Conservation (phyloP, 1,140 invertebrate species). For the Orchesella cincta region DNA sequence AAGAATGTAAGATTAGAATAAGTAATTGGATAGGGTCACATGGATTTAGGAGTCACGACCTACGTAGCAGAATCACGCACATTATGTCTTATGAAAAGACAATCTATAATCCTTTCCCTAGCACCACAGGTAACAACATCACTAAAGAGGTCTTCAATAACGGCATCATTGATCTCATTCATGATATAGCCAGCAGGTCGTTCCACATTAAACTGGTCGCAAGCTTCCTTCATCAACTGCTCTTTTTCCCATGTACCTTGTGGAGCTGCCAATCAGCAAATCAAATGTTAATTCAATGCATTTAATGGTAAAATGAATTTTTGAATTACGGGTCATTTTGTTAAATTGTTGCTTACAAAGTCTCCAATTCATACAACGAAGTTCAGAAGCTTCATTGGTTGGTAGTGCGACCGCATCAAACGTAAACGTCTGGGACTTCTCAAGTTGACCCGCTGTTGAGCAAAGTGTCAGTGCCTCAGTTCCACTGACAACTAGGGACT, state of each 20-base stretch:
- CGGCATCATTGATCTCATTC: neutral
- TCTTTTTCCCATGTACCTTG: neutral
- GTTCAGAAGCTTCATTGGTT: neutral
- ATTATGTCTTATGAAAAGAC: no score
- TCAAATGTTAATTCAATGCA: neutral
- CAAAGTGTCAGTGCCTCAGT: neutral
- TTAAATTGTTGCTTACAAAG: neutral
- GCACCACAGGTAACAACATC: neutral
- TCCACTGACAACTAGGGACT: neutral
- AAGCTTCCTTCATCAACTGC: neutral
- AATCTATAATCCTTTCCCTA: neutral
- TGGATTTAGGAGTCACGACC: no score
- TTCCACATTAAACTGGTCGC: neutral
- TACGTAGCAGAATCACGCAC: no score
- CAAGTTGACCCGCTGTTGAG: neutral
- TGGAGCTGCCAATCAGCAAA: neutral
- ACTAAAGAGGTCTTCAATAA: neutral
- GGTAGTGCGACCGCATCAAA: neutral
- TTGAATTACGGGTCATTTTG: neutral
- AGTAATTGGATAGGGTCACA: no score
- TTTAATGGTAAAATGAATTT: neutral
- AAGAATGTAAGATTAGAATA: no score
- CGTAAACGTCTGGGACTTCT: neutral
- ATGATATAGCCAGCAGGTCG: neutral
- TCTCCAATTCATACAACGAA: conserved; percentile 11